A percentile compares a stretch with the other conserved stretches of the same genome.
phyloP scores from a whole-genome alignment of 2,888 invertebrate genomes.

The Caprella mutica region DNA sequence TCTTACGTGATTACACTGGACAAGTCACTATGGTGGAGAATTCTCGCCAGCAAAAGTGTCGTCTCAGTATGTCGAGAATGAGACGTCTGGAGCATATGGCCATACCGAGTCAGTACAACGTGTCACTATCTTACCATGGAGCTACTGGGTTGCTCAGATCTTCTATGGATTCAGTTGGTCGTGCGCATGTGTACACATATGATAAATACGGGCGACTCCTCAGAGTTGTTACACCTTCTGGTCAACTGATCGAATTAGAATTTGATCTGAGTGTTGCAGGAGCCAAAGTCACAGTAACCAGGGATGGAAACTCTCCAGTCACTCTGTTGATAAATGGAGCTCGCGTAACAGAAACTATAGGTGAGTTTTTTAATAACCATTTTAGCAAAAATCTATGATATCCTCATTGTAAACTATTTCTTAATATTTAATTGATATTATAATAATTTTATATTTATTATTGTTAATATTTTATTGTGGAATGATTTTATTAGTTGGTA shows the following conservation, averaged over 20 bases:
- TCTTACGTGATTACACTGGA: constrained; percentile 43
- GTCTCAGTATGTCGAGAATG: constrained; percentile 82
- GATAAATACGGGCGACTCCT: constrained; percentile 87
- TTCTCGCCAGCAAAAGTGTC: constrained; percentile 81
- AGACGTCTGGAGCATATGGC: constrained; percentile 48
- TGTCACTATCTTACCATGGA: constrained; percentile 63
- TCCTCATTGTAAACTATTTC: background rate
- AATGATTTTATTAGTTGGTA: background rate
- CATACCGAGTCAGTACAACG: constrained; percentile 76
- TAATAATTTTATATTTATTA: background rate
- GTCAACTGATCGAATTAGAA: constrained; percentile 72
- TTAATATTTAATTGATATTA: background rate
- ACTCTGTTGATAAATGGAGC: constrained; percentile 33
- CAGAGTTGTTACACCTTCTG: constrained; percentile 85
- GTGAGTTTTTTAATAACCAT: no score
- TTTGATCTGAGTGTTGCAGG: constrained; percentile 83
- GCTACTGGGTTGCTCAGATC: constrained; percentile 79
- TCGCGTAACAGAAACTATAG: constrained; percentile 32
- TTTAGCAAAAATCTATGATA: background rate
- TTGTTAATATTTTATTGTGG: background rate
- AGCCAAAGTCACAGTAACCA: constrained; percentile 43
- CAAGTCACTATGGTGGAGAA: constrained; percentile 55
- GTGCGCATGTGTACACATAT: constrained; percentile 85
- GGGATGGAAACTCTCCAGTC: constrained; percentile 29
- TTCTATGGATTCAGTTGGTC: constrained; percentile 60